Evolutionary conservation across 2,113 vertebrate species (phyloP).

Genomic region (Ia io): DNA sequence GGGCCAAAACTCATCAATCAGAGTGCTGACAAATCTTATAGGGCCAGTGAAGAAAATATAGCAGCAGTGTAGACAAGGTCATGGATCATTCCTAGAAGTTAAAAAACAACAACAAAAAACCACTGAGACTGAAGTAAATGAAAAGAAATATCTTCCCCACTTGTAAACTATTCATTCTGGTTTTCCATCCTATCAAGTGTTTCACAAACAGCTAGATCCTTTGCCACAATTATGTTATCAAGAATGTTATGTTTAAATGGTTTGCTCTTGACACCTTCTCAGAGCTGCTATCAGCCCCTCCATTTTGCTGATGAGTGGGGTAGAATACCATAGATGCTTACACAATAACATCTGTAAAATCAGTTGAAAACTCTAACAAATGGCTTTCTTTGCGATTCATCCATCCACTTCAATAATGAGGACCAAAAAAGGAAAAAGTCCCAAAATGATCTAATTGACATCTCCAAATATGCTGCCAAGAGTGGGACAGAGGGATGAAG

Average conservation of each 20-base stretch:
- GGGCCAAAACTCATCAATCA: not conserved
- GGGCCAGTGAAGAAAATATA: not conserved
- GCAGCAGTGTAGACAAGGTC: not conserved
- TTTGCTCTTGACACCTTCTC: constrained; percentile 71
- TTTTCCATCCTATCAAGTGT: constrained; percentile 60
- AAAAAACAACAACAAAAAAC: not conserved
- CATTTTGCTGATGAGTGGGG: constrained; percentile 72
- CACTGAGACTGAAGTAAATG: not conserved
- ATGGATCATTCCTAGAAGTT: constrained; percentile 24
- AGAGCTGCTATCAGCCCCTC: constrained; percentile 77
- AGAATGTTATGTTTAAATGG: constrained; percentile 68
- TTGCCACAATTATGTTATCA: constrained; percentile 75
- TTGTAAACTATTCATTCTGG: constrained; percentile 77
- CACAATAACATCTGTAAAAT: constrained; percentile 65
- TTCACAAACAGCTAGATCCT: constrained; percentile 56
- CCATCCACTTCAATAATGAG: constrained; percentile 45
- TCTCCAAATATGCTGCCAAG: constrained; percentile 26
- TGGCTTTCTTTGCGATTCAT: constrained; percentile 45
- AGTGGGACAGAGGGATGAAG: not conserved
- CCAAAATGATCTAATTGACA: constrained; percentile 55
- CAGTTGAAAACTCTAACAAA: constrained; percentile 60
- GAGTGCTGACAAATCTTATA: not conserved
- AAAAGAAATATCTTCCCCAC: not conserved
- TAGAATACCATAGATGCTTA: constrained; percentile 45
- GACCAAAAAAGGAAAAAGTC: constrained; percentile 38